A percentile compares a stretch with the other conserved stretches of the same genome.
phyloP scores from a whole-genome alignment of 64 coral and sea anemone species.

The Pocillopora verrucosa region DNA sequence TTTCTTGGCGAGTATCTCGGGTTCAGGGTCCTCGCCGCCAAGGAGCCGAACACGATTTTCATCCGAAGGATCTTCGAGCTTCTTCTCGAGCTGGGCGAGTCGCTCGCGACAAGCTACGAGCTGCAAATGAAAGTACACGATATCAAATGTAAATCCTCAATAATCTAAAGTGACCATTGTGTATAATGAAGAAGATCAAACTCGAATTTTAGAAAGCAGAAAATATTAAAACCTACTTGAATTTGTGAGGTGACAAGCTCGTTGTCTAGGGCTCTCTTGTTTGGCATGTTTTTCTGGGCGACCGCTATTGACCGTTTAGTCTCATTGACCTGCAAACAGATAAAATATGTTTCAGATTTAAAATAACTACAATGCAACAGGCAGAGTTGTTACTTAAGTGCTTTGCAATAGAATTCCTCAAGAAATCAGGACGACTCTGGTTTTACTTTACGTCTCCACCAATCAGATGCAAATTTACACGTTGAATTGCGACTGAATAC shows the following conservation, averaged over 20 bases:
- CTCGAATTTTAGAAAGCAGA: background rate
- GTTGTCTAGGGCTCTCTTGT: slow-evolving; percentile 89
- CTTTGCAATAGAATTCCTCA: too few relatives aligned
- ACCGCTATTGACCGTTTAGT: slow-evolving; percentile 77
- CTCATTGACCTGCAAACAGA: slow-evolving; percentile 76
- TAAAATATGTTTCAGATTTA: background rate
- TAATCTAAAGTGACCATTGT: too few relatives aligned
- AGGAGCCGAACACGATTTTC: slow-evolving; percentile 78
- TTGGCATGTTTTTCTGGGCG: slow-evolving; percentile 94
- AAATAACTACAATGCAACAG: background rate
- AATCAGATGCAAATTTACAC: too few relatives aligned
- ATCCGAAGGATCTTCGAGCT: slow-evolving; percentile 82
- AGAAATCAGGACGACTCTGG: too few relatives aligned
- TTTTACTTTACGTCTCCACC: too few relatives aligned
- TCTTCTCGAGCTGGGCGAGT: slow-evolving; percentile 73
- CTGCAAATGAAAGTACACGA: slow-evolving; percentile 36
- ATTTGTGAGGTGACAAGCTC: slow-evolving; percentile 97
- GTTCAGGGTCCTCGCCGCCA: slow-evolving; percentile 86
- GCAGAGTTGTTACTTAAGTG: too few relatives aligned
- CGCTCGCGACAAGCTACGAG: slow-evolving; percentile 79
- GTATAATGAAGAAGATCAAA: too few relatives aligned
- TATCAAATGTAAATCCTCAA: background rate
- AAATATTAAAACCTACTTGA: slow-evolving; percentile 57
- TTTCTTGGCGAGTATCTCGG: slow-evolving; percentile 82
- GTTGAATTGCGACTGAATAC: too few relatives aligned